Evolutionary conservation across 2,113 vertebrate genomes (phyloP).

Genomic region (Leucosticte australis): DNA sequence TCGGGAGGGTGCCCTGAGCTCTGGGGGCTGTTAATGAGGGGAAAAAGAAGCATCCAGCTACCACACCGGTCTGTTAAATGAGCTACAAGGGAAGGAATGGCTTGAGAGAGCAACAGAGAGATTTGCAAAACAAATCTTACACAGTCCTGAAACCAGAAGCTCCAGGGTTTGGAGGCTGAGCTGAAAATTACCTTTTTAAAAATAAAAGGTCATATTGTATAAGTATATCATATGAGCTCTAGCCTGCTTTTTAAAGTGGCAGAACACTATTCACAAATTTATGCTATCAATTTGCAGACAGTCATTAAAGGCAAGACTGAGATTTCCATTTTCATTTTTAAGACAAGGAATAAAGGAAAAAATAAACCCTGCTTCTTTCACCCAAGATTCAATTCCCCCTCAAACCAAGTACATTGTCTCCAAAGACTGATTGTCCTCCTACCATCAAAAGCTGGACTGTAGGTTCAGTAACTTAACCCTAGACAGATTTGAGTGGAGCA

Average conservation of each 20-base stretch:
- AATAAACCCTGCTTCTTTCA: background rate
- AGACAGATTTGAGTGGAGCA: background rate
- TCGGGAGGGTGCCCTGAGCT: background rate
- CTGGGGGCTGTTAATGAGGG: background rate
- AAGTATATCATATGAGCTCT: background rate
- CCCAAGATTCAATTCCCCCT: background rate
- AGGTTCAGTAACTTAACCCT: background rate
- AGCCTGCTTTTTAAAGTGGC: background rate
- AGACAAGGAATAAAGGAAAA: background rate
- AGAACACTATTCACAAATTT: background rate
- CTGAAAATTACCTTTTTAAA: background rate
- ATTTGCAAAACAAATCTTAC: background rate
- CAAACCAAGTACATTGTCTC: background rate
- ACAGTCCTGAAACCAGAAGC: background rate
- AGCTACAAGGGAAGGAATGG: background rate
- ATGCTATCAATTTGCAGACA: background rate
- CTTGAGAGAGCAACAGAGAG: background rate
- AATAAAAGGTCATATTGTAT: background rate
- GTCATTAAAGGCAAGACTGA: background rate
- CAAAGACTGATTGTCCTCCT: background rate
- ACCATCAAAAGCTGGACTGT: background rate
- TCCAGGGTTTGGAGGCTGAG: background rate
- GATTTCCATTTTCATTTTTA: conserved; percentile 12
- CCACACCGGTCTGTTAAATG: background rate
- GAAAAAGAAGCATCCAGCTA: background rate